Conservation (phyloP, 2,888 invertebrate genomes). For the Acrobasis repandana region DNA sequence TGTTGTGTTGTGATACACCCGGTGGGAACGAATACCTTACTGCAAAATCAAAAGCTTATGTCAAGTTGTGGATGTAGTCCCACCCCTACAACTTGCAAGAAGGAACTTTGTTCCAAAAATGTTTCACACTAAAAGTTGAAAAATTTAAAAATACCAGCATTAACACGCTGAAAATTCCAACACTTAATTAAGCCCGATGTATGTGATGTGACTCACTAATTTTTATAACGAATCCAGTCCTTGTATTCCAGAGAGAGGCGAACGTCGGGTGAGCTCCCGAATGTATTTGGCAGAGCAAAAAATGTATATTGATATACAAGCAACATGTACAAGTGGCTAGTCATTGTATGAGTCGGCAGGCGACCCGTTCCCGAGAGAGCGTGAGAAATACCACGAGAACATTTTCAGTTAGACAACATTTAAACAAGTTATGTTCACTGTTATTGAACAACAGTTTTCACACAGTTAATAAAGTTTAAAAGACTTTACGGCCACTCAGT, state of each 20-base stretch:
- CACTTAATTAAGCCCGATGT: constrained; percentile 22
- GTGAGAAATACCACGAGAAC: constrained; percentile 48
- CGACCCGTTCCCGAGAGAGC: constrained; percentile 39
- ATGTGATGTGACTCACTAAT: constrained; percentile 21
- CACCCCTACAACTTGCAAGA: no score
- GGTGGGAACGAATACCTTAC: no score
- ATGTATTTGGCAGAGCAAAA: constrained; percentile 23
- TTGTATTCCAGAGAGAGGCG: constrained; percentile 32
- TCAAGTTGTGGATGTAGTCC: no score
- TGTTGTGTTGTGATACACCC: no score
- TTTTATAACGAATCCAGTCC: constrained; percentile 22
- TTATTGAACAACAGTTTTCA: not conserved
- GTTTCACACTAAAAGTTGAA: no score
- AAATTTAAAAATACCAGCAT: not conserved
- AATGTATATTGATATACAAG: constrained; percentile 26
- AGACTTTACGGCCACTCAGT: not conserved
- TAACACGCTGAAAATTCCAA: not conserved
- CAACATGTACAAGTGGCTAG: constrained; percentile 33
- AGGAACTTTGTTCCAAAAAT: no score
- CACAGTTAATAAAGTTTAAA: not conserved
- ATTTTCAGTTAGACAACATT: constrained; percentile 39
- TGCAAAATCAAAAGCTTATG: no score
- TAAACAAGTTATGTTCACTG: not conserved
- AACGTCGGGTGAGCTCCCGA: constrained; percentile 27
- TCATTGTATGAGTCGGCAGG: constrained; percentile 20